Conservation (phyloP, 1,140 invertebrate genomes). For the Trachelipus rathkii region DNA sequence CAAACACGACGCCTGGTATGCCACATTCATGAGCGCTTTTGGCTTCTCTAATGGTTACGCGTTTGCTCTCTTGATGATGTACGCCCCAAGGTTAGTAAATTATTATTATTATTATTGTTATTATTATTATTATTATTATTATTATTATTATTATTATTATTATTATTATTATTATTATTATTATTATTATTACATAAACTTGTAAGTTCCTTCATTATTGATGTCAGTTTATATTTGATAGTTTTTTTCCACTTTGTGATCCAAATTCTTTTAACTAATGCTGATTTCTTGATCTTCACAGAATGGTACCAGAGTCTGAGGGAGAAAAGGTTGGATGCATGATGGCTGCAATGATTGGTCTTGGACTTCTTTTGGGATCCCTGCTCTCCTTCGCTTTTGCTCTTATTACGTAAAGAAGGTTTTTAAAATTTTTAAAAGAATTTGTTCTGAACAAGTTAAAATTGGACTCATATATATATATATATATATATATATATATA, state of each 20-base stretch:
- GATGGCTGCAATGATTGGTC: constrained; percentile 16
- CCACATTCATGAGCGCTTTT: background rate
- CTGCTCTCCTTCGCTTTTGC: background rate
- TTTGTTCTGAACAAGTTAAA: too few relatives aligned
- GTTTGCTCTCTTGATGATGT: background rate
- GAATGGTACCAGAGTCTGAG: background rate
- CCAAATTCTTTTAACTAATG: too few relatives aligned
- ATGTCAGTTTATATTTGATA: too few relatives aligned
- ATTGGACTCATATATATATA: too few relatives aligned
- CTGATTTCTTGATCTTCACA: background rate
- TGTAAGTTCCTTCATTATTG: background rate
- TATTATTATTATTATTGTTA: background rate
- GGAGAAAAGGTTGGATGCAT: constrained; percentile 5
- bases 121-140: background rate
- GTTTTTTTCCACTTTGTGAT: too few relatives aligned
- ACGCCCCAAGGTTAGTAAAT: constrained; percentile 10
- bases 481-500: too few relatives aligned
- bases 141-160: background rate
- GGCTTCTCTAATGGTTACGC: background rate
- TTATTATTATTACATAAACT: background rate
- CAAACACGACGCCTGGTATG: background rate
- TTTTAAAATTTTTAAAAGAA: too few relatives aligned
- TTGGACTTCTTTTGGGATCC: background rate
- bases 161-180: background rate
- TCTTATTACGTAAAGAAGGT: background rate